Evolutionary conservation across 2,888 invertebrate species (phyloP).

Genomic region (Liodrosophila aerea): DNA sequence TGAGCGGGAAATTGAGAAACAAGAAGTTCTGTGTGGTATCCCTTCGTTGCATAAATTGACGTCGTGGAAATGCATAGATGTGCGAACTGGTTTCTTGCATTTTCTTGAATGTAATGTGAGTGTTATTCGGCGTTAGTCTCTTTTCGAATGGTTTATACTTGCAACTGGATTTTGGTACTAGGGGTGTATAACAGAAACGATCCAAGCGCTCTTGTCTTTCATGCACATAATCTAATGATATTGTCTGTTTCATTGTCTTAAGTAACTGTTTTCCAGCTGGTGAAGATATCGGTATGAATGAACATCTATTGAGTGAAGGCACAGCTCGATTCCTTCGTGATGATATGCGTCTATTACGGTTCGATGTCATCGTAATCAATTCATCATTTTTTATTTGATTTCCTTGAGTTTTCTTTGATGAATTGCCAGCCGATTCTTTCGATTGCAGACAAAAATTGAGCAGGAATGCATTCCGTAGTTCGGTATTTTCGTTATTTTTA

Average conservation of each 20-base stretch:
- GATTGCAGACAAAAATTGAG: constrained; percentile 83
- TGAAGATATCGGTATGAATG: constrained; percentile 84
- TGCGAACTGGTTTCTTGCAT: constrained; percentile 77
- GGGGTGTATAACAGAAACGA: constrained; percentile 83
- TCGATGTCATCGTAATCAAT: constrained; percentile 48
- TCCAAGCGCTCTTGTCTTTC: constrained; percentile 84
- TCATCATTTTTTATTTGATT: constrained; percentile 56
- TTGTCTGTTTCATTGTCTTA: constrained; percentile 83
- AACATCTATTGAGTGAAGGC: constrained; percentile 82
- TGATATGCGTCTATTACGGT: constrained; percentile 79
- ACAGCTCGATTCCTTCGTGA: constrained; percentile 82
- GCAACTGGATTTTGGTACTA: constrained; percentile 70
- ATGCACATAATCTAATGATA: constrained; percentile 82
- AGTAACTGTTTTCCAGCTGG: constrained; percentile 83
- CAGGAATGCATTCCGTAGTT: constrained; percentile 82
- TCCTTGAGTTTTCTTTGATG: constrained; percentile 47
- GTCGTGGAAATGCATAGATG: constrained; percentile 80
- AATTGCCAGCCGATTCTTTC: constrained; percentile 31
- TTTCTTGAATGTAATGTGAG: constrained; percentile 80
- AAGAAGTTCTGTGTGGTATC: constrained; percentile 78
- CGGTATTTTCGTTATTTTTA: constrained; percentile 71
- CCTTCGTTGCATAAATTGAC: constrained; percentile 79
- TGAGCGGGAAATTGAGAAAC: constrained; percentile 80
- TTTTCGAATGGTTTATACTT: constrained; percentile 79
- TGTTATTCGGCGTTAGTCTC: constrained; percentile 59